Percentiles rank a stretch among this genome's conserved stretches.
Conservation (phyloP, 1,140 invertebrate genomes). For the Nebria ingens region DNA sequence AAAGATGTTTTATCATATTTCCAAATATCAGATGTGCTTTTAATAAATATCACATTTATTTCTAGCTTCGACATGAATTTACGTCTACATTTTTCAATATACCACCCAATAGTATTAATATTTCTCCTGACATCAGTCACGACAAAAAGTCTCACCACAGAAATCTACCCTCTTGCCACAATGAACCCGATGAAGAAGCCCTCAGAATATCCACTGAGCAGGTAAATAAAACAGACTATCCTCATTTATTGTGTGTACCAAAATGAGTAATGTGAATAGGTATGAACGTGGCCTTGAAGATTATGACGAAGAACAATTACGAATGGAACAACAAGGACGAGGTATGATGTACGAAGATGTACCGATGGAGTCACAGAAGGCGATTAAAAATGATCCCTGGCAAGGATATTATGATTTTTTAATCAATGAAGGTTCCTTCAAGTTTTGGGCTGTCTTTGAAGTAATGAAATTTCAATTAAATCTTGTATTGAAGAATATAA, state of each 20-base stretch:
- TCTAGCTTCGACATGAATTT: too few species aligned
- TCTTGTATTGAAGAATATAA: neutral
- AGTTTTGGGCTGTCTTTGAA: constrained; percentile 78
- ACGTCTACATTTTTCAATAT: too few species aligned
- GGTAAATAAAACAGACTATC: too few species aligned
- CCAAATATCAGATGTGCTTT: too few species aligned
- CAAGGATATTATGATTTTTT: constrained; percentile 72
- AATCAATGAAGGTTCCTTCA: constrained; percentile 75
- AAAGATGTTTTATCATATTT: too few species aligned
- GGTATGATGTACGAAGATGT: constrained; percentile 29
- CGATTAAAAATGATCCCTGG: constrained; percentile 52
- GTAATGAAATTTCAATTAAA: constrained; percentile 37
- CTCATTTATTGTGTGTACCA: neutral
- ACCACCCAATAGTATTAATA: too few species aligned
- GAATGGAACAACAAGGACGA: constrained; percentile 24
- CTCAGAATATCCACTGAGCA: neutral
- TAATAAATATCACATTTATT: too few species aligned
- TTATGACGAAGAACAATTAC: constrained; percentile 25
- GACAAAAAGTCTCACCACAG: neutral
- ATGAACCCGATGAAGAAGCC: neutral
- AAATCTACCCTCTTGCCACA: neutral
- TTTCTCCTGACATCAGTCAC: too few species aligned
- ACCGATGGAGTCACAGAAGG: constrained; percentile 24
- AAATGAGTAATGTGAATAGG: constrained; percentile 16
- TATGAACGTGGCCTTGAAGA: constrained; percentile 29